phyloP scores from a whole-genome alignment of 2,888 invertebrate genomes.

The Acleris emargana region DNA sequence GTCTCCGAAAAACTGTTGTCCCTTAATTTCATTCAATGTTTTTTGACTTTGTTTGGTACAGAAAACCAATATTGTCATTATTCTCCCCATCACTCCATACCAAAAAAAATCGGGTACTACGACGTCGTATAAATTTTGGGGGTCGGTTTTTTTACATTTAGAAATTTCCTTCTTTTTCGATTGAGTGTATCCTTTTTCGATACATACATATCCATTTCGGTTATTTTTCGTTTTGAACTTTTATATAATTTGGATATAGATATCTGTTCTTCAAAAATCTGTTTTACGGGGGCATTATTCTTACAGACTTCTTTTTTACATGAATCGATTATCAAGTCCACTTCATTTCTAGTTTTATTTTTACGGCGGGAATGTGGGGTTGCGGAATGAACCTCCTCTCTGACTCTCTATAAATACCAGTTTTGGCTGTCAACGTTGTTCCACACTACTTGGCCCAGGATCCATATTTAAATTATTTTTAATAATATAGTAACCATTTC shows the following conservation, averaged over 20 bases:
- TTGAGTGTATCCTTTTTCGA: no score
- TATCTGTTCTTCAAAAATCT: no score
- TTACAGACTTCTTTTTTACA: slow-evolving; percentile 19
- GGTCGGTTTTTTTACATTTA: neutral
- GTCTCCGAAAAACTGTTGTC: no score
- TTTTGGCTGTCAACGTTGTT: no score
- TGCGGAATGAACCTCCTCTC: neutral
- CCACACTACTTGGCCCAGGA: neutral
- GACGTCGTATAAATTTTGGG: slow-evolving; percentile 6
- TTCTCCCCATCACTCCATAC: slow-evolving; percentile 3
- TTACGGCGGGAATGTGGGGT: slow-evolving; percentile 2
- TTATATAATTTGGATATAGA: no score
- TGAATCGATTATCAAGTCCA: slow-evolving; percentile 14
- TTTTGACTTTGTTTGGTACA: no score
- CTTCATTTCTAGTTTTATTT: slow-evolving; percentile 1
- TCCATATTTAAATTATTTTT: slow-evolving; percentile 4
- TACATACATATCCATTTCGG: no score
- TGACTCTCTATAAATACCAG: no score
- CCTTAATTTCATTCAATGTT: no score
- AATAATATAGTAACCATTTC: no score
- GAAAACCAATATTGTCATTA: slow-evolving; percentile 16
- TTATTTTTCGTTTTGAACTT: no score
- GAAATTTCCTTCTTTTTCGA: no score
- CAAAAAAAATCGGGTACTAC: slow-evolving; percentile 11
- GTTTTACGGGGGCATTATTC: slow-evolving; percentile 15